Base-by-base conservation (phyloP, 2,797 vertebrate species). In the Mallotus villosus region DNA sequence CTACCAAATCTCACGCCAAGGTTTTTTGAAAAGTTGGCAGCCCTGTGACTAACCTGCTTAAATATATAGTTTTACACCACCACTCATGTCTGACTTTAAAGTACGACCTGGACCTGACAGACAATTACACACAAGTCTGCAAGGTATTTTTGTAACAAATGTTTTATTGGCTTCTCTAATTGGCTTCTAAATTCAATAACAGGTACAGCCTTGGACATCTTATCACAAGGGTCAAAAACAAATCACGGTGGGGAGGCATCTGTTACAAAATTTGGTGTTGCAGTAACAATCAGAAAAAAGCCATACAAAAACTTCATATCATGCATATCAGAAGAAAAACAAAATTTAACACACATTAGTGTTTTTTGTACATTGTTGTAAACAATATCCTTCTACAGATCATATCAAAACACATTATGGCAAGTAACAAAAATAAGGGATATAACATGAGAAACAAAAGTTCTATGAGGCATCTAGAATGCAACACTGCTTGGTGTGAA, bases 351-450 rank as follows among this genome's bases (percentile, higher is more conserved):
- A 89, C 86, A 94, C 88, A 91, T 92, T 94, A 94, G 93, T 94
- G 93, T 94, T 94, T 93, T 94, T 94, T 34, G 91, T 92, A 94
- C 89, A 93, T 93, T 92, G 91, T 86, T 94, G 93, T 94, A 94
- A 94, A 94, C 93, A 94, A 92, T 90, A 88, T 92, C 88, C 91
- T 93, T 92, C 92, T 93, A 93, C 85, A 92, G 91, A 92, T 92
- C 91, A 92, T 93, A 92, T 91, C 88, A 94, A 93, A 93, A 94
- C 90, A 93, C 90, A 88, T 90, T 89, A 93, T 93, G 92, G 91
- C 90, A 92, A 91, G 86, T 90, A 93, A 93, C 84, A 91, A 93
- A 93, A 93, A 93, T 87, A 91, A 87, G 84, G 90, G 88, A 89
- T 90, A 90, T 90, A 90, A 53, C 67, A 53, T 85, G 79, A 89